These are phyloP conservation scores for Calosoma granatense DNA, from an alignment of 1,140 invertebrate genomes.

Conservation along the genomic window DNA sequence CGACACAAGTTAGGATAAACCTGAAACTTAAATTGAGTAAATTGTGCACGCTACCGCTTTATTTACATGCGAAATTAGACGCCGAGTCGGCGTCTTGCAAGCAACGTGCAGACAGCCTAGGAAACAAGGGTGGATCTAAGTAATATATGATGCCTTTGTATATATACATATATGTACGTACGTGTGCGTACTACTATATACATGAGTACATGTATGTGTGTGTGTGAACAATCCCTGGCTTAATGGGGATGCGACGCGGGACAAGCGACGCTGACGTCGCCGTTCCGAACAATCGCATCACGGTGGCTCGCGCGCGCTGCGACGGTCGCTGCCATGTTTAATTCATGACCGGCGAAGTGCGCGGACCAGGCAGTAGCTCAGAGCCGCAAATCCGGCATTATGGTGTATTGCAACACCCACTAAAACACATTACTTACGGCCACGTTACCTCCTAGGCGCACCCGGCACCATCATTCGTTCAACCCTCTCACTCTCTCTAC, in stretches of 20 bases:
- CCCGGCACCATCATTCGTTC: neutral
- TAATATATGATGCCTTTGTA: constrained; percentile 2
- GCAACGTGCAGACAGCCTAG: neutral
- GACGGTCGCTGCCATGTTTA: neutral
- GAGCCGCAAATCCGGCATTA: neutral
- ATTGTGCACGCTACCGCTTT: constrained; percentile 6
- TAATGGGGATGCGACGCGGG: neutral
- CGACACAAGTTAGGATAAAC: constrained; percentile 8
- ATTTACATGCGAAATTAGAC: constrained; percentile 8
- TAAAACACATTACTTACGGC: constrained; percentile 4
- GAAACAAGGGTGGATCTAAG: neutral
- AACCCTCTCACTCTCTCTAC: too few species aligned
- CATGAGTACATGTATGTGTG: neutral
- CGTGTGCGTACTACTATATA: neutral
- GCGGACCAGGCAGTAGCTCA: neutral
- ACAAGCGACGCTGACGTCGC: neutral
- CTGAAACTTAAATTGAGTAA: constrained; percentile 9
- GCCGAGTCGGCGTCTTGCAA: constrained; percentile 2
- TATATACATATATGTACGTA: neutral
- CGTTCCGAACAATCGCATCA: neutral
- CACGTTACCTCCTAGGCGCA: neutral
- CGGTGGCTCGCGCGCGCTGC: neutral
- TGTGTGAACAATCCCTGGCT: neutral
- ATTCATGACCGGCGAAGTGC: neutral
- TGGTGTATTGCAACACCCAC: neutral